These are phyloP conservation scores for Copsychus sechellarum DNA, from an alignment of 2,113 vertebrate genomes.

Conservation along the genomic window DNA sequence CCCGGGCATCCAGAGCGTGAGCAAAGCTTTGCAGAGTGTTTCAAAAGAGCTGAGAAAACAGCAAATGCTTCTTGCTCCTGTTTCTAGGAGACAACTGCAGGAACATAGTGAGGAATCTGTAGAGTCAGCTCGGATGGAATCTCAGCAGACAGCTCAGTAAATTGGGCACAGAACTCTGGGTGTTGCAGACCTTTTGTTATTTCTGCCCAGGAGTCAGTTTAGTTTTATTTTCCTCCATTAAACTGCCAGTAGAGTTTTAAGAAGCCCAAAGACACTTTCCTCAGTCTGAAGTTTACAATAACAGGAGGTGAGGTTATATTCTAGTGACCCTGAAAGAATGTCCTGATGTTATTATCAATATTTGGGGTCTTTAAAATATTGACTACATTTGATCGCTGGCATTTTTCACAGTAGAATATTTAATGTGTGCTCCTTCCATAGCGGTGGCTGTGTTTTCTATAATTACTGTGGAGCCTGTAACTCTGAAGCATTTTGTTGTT, in stretches of 20 bases:
- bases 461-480: background rate
- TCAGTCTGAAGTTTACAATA: background rate
- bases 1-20: background rate
- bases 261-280: background rate
- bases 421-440: background rate
- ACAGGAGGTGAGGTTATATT: background rate
- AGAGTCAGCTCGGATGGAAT: slow-evolving; percentile 37
- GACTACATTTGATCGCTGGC: background rate
- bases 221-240: background rate
- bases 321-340: background rate
- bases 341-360: background rate
- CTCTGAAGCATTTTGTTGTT: background rate
- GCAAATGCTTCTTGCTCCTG: slow-evolving; percentile 43
- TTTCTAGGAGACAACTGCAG: slow-evolving; percentile 65
- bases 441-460: background rate
- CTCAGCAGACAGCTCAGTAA: slow-evolving; percentile 30
- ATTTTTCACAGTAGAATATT: background rate
- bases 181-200: slow-evolving; percentile 12
- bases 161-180: background rate
- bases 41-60: slow-evolving; percentile 46
- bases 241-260: background rate
- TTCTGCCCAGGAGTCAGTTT: background rate
- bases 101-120: slow-evolving; percentile 49
- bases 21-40: slow-evolving; percentile 6
- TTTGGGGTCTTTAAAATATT: background rate